phyloP scores from a whole-genome alignment of 2,797 vertebrate genomes.

The Onychomys leucogaster region DNA sequence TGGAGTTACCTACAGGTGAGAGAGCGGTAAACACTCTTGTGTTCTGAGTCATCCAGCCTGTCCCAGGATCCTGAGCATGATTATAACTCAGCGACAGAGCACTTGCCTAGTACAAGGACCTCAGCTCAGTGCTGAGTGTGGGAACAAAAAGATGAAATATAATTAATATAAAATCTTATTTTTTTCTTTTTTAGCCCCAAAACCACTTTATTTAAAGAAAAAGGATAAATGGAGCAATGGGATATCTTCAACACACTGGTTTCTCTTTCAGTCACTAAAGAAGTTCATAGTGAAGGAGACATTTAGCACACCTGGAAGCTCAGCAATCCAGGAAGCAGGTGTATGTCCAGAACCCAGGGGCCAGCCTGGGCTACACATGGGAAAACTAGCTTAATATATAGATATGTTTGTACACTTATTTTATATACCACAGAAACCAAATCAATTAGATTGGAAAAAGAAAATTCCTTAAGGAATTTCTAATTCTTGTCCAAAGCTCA shows the following conservation, averaged over 20 bases:
- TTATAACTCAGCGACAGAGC: not conserved
- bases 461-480: not conserved
- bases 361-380: not conserved
- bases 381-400: not conserved
- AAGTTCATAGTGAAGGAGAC: not conserved
- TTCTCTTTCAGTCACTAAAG: not conserved
- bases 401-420: not conserved
- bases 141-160: not conserved
- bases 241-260: not conserved
- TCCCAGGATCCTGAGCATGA: not conserved
- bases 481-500: not conserved
- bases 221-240: not conserved
- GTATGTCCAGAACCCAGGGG: not conserved
- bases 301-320: not conserved
- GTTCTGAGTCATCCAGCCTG: not conserved
- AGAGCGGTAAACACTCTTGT: not conserved
- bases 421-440: not conserved
- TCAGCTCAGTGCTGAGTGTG: not conserved
- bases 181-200: not conserved
- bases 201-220: not conserved
- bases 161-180: not conserved
- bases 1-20: not conserved
- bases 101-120: not conserved
- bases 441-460: not conserved
- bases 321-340: not conserved